Base-by-base conservation (phyloP, 2,797 vertebrate genomes). In the Sphenopsis melanotis region DNA sequence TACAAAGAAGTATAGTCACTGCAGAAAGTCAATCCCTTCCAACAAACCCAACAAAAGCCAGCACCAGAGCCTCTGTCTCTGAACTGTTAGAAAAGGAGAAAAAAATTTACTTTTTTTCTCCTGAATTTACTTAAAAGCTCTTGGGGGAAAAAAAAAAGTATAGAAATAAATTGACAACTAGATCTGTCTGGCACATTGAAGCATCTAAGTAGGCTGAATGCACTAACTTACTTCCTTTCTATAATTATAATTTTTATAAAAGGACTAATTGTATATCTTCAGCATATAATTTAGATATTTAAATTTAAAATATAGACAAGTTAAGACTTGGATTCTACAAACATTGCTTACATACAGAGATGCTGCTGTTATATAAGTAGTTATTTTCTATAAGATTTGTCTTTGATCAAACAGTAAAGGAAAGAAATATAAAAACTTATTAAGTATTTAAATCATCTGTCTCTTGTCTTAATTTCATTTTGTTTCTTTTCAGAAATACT, bases 61-160 rank as follows among this genome's bases (percentile, higher is more conserved):
- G 3, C 5, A 68, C 6, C 27, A 52, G 56, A 82, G 1, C 3
- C 15, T 60, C 34, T 69, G 19, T 13, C 20, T 70, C 24, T 60
- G 49, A 83, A 44, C 10, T 29, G 3, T 17, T 61, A 52, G 44
- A 63, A 71, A 37, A 56, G 4, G 18, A 59, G 5, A 41, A 47
- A 57, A 56, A 57, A 36, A 11, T 0, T 7, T 17, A 8, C 5
- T 12, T 57, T 19, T 24, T 66, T 74, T 50, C 7, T 63, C 26
- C 22, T 22, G 19, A 61, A 68, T 44, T 27, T 39, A 34, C 11
- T 29, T 56, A 65, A 29, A 52, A 27, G 0, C 6, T 44, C 7
- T 41, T 19, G 2, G 1, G 1, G 2, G 5, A 12, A 27, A 61
- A 9, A 47, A 36, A 37, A 22, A 42, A 0, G 0, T 3, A 9